Evolutionary conservation across 2,888 invertebrate genomes (phyloP), one percentile per base, ranked within the genome.

Genomic region (Chrysopilus asiliformis): DNA sequence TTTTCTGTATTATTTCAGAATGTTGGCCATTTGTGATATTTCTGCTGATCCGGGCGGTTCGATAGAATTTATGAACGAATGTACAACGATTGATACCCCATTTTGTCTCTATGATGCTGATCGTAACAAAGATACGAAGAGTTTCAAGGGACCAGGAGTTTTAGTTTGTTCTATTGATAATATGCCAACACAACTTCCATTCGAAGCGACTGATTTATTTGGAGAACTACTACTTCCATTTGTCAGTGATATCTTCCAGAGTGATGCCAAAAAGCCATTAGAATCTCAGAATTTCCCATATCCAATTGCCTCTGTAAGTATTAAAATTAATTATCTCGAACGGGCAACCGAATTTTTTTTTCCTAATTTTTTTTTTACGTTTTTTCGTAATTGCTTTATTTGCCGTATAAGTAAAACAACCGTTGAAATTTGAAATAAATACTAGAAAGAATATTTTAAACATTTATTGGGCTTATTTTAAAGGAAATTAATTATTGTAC

Each of bases 151-250:
- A 0, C 85, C 91, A 0, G 98, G 98, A 14, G 94, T 98, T 2
- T 65, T 99, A 34, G 95, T 99, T n/a, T 99, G 98, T 57, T 95
- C 95, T 12, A 98, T 99, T 48, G 98, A 99, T 64, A 99, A 99
- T 64, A 98, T 99, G 98, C 98, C 98, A 1, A 98, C 98, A 0
- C 98, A 99, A 60, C 68, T 99, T 43, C 98, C 98, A 0, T 71
- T 87, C 29, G 98, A 99, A 58, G 80, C 97, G 3, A 98, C 98
- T 0, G 95, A 97, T 55, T 89, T 93, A 63, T 99, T 99, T 59
- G 98, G 98, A 0, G 87, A 91, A 49, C 68, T 95, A 1, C 67
- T 99, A 18, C 73, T 76, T 43, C 97, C 98, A 0, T 91, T 86
- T 55, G 74, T 89, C 1, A 68, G 76, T 37, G 90, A 97, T 48